Evolutionary conservation across 2,797 vertebrate genomes (phyloP).

Genomic region (Potorous gilbertii): DNA sequence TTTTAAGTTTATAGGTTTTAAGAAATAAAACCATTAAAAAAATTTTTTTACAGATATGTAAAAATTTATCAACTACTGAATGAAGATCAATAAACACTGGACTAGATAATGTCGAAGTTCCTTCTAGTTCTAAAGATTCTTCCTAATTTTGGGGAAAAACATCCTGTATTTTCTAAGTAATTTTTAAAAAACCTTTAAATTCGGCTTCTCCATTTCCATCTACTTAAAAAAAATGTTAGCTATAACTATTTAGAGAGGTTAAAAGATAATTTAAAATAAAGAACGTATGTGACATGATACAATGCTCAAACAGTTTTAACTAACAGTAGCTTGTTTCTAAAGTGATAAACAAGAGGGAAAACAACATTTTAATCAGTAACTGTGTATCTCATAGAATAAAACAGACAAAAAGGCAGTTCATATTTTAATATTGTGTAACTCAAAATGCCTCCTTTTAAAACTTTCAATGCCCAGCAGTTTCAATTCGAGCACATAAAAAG

Average conservation of each 20-base stretch:
- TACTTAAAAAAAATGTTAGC: background rate
- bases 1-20: background rate
- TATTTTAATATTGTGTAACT: conserved; percentile 38
- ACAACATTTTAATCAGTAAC: background rate
- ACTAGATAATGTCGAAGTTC: background rate
- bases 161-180: background rate
- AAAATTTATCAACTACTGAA: background rate
- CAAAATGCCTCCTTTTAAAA: conserved; percentile 30
- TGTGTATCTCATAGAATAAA: conserved; percentile 10
- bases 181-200: background rate
- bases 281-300: background rate
- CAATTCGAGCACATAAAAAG: background rate
- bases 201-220: background rate
- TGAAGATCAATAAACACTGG: background rate
- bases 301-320: background rate
- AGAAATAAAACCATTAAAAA: background rate
- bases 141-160: background rate
- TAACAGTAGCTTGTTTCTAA: conserved; percentile 3
- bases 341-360: conserved; percentile 41
- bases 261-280: background rate
- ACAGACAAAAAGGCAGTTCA: background rate
- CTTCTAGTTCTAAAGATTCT: background rate
- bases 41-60: background rate
- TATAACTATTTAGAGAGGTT: background rate
- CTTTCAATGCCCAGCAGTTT: background rate